phyloP scores from a whole-genome alignment of 2,797 vertebrate species.

The Apogon talboti region DNA sequence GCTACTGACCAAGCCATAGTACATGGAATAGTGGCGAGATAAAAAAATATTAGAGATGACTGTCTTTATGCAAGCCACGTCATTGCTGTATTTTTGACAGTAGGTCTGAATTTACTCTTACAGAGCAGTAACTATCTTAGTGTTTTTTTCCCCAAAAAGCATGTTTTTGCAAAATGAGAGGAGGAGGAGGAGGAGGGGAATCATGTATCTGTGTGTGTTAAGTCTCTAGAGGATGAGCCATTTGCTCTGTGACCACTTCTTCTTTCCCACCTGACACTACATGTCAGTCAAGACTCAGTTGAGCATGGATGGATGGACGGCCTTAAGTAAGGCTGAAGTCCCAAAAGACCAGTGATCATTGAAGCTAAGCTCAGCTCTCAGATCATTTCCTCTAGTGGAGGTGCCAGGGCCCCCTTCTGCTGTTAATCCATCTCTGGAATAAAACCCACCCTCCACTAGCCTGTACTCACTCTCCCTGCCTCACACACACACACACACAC shows the following conservation, averaged over 20 bases:
- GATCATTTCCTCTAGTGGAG: constrained; percentile 51
- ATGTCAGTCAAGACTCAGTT: constrained; percentile 32
- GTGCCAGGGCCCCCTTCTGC: constrained; percentile 32
- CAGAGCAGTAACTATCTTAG: not conserved
- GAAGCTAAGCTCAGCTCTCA: constrained; percentile 48
- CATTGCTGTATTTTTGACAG: not conserved
- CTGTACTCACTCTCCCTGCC: constrained; percentile 21
- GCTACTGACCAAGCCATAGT: constrained; percentile 43
- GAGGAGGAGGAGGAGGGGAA: not conserved
- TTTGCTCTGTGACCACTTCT: constrained; percentile 33
- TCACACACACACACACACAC: constrained; percentile 17
- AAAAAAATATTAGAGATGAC: not conserved
- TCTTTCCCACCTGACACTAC: constrained; percentile 41
- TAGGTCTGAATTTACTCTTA: constrained; percentile 1
- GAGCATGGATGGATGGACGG: constrained; percentile 35
- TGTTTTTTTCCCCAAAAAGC: not conserved
- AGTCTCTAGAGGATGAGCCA: constrained; percentile 10
- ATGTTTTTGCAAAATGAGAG: constrained; percentile 15
- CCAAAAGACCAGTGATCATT: constrained; percentile 58
- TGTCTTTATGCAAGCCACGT: not conserved
- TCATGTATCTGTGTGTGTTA: not conserved
- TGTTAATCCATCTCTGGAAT: constrained; percentile 77
- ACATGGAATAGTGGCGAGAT: constrained; percentile 31
- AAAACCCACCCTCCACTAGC: constrained; percentile 43
- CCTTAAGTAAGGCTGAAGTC: constrained; percentile 17